Evolutionary conservation across 2,888 invertebrate species (phyloP).

Genomic region (Spodoptera picta): DNA sequence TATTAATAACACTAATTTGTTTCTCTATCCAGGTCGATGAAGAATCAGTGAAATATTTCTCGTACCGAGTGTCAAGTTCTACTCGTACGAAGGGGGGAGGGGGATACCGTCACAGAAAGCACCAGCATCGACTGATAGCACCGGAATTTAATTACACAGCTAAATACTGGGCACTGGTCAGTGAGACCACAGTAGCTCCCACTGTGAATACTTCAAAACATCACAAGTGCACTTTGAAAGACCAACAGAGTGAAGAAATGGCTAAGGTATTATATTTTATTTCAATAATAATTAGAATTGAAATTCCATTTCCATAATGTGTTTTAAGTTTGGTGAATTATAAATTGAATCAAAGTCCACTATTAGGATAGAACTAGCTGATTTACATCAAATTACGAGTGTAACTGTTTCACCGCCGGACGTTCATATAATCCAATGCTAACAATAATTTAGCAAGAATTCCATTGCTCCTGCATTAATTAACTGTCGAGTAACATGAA

Average conservation of each 20-base stretch:
- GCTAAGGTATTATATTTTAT: conserved; percentile 70
- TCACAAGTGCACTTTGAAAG: conserved; percentile 82
- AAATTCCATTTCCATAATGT: no score
- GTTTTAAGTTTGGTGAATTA: no score
- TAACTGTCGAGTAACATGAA: conserved; percentile 4
- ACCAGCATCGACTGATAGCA: conserved; percentile 84
- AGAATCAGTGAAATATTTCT: conserved; percentile 80
- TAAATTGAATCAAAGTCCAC: no score
- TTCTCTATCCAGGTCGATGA: conserved; percentile 72
- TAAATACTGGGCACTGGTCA: conserved; percentile 84
- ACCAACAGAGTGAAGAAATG: conserved; percentile 80
- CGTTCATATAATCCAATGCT: conserved; percentile 19
- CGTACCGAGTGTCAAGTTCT: conserved; percentile 84
- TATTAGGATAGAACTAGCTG: neutral
- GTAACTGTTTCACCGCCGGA: neutral
- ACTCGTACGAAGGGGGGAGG: conserved; percentile 83
- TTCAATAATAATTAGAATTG: no score
- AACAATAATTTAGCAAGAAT: conserved; percentile 17
- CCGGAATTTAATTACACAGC: conserved; percentile 85
- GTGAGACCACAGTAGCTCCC: conserved; percentile 78
- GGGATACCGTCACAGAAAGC: conserved; percentile 79
- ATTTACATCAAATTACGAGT: conserved; percentile 15
- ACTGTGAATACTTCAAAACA: conserved; percentile 74
- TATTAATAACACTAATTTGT: no score
- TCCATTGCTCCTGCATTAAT: conserved; percentile 13